These are phyloP conservation scores for Anoplius nigerrimus DNA, from an alignment of 2,888 invertebrate genomes.

Conservation along the genomic window DNA sequence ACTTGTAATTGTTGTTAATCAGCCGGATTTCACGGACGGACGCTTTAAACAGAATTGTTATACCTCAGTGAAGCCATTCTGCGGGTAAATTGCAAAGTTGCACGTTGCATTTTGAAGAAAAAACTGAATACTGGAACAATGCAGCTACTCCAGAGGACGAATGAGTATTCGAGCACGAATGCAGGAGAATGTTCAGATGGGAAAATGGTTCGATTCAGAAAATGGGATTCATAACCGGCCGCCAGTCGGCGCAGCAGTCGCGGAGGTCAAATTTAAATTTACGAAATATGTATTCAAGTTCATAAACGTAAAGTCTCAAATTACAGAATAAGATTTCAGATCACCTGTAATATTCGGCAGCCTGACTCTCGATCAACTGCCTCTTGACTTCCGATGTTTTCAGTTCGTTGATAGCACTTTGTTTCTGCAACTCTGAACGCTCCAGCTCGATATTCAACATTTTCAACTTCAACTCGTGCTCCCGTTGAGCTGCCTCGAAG, in stretches of 20 bases:
- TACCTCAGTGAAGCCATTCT: constrained; percentile 69
- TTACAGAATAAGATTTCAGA: too few relatives aligned
- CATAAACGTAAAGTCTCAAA: too few relatives aligned
- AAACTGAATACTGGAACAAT: neutral
- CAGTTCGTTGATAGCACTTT: constrained; percentile 61
- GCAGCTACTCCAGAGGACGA: neutral
- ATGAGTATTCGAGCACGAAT: too few relatives aligned
- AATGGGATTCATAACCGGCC: constrained; percentile 6
- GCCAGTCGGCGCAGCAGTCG: constrained; percentile 21
- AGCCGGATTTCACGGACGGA: neutral
- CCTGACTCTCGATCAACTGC: constrained; percentile 55
- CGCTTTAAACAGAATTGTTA: constrained; percentile 11
- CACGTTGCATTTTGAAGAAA: constrained; percentile 31
- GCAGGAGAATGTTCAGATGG: too few relatives aligned
- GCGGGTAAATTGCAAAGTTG: constrained; percentile 57
- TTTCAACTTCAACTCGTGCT: constrained; percentile 62
- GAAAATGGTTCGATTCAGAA: neutral
- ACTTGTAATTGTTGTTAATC: neutral
- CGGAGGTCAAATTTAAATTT: neutral
- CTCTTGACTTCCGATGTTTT: constrained; percentile 62
- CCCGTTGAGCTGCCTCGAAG: constrained; percentile 53
- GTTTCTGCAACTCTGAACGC: constrained; percentile 61
- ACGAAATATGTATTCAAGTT: too few relatives aligned
- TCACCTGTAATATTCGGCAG: constrained; percentile 59
- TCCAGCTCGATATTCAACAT: constrained; percentile 62